These are phyloP conservation scores for Malurus elegans DNA, from an alignment of 2,113 vertebrate species.

Conservation along the genomic window DNA sequence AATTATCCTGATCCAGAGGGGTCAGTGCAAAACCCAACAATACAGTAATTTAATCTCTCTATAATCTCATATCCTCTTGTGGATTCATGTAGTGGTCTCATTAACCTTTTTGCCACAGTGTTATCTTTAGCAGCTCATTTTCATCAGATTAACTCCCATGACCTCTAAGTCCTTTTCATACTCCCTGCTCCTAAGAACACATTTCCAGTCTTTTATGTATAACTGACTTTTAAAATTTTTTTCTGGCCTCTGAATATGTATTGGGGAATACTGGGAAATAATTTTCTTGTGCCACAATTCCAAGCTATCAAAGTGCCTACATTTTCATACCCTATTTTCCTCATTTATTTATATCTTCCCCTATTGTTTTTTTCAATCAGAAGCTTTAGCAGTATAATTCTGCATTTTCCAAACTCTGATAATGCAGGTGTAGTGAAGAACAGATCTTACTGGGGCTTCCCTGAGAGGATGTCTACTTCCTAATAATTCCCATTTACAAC, in stretches of 20 bases:
- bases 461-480: neutral
- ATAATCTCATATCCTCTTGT: conserved; percentile 7
- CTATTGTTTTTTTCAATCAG: neutral
- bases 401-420: neutral
- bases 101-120: conserved; percentile 52
- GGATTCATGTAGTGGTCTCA: conserved; percentile 37
- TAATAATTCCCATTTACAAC: neutral
- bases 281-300: neutral
- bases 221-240: neutral
- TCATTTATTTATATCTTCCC: neutral
- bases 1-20: neutral
- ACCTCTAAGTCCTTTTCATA: neutral
- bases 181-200: neutral
- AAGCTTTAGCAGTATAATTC: neutral
- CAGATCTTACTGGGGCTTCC: neutral
- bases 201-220: neutral
- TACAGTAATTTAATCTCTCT: conserved; percentile 18
- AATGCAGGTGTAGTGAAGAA: neutral
- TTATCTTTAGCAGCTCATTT: conserved; percentile 63
- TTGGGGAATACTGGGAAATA: neutral
- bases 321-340: neutral
- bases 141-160: conserved; percentile 37
- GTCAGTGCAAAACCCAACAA: conserved; percentile 28
- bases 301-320: neutral
- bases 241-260: neutral